A percentile compares a stretch with the other conserved stretches of the same genome.
phyloP scores from a whole-genome alignment of 1,140 invertebrate species.

The Drosophila aff. region DNA sequence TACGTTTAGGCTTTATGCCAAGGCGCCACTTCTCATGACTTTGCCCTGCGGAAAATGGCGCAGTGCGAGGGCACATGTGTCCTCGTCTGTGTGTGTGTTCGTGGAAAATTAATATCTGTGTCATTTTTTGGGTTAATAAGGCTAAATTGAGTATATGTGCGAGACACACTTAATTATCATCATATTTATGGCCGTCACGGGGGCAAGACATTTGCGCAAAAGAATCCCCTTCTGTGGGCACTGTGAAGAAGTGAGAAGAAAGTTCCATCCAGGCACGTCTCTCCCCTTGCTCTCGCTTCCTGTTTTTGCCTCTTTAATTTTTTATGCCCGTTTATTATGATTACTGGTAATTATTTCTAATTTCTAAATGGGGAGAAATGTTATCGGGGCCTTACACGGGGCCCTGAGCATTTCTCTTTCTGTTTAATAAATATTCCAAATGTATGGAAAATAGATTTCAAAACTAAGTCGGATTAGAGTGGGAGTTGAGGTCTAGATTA shows the following conservation, averaged over 20 bases:
- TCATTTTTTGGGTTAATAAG: conserved; percentile 83
- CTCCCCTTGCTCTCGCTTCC: background rate
- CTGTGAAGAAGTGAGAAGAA: too few relatives aligned
- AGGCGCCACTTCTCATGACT: conserved; percentile 26
- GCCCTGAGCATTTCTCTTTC: background rate
- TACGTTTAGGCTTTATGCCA: conserved; percentile 77
- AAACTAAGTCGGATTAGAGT: background rate
- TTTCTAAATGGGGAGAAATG: conserved; percentile 9
- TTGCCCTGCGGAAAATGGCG: conserved; percentile 10
- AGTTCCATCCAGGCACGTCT: too few relatives aligned
- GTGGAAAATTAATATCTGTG: conserved; percentile 79
- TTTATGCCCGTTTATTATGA: conserved; percentile 48
- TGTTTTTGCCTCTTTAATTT: conserved; percentile 14
- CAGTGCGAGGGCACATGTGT: conserved; percentile 9
- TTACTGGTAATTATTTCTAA: conserved; percentile 46
- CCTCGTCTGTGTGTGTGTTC: conserved; percentile 16
- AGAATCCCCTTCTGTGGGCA: background rate
- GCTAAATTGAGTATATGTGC: conserved; percentile 81
- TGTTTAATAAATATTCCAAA: background rate
- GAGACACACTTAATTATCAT: conserved; percentile 81
- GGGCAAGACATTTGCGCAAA: conserved; percentile 16
- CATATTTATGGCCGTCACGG: conserved; percentile 71
- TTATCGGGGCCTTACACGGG: background rate
- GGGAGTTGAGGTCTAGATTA: background rate
- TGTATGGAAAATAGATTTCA: background rate